These are phyloP conservation scores for Plecturocebus donacophilus DNA, from an alignment of 2,113 vertebrate species.

Conservation along the genomic window DNA sequence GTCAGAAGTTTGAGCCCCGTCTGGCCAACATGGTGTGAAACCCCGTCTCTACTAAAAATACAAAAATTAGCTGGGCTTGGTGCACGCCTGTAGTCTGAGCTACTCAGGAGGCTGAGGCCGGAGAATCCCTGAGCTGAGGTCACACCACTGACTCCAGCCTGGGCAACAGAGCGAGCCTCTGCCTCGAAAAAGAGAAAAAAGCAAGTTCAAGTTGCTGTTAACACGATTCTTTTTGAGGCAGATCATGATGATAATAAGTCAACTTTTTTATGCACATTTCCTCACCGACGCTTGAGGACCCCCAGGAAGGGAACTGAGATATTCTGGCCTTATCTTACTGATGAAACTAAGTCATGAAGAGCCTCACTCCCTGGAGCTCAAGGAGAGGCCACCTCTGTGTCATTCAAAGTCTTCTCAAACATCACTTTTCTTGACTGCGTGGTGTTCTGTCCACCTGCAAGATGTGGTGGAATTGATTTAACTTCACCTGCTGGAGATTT, in stretches of 20 bases:
- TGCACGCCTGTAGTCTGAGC: background rate
- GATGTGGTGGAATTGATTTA: background rate
- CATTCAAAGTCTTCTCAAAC: background rate
- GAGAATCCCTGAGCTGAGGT: background rate
- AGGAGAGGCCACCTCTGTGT: background rate
- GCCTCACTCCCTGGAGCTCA: background rate
- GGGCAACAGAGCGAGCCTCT: background rate
- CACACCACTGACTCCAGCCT: background rate
- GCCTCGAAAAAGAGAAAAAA: background rate
- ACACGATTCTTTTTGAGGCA: too few species aligned
- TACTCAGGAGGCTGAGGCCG: background rate
- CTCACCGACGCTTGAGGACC: background rate
- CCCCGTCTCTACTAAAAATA: background rate
- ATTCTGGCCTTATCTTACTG: background rate
- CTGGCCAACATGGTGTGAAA: background rate
- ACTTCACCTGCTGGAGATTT: background rate
- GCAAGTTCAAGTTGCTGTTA: background rate
- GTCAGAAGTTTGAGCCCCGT: background rate
- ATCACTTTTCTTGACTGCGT: too few species aligned
- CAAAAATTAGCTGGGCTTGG: background rate
- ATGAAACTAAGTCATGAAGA: background rate
- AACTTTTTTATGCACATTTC: background rate
- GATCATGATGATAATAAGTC: background rate
- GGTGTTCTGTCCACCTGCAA: background rate
- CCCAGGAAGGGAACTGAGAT: rapidly evolving